Percentiles rank a stretch among this genome's conserved stretches.
Evolutionary conservation across 2,888 invertebrate genomes (phyloP).

Genomic region (Drosophila emarginata): DNA sequence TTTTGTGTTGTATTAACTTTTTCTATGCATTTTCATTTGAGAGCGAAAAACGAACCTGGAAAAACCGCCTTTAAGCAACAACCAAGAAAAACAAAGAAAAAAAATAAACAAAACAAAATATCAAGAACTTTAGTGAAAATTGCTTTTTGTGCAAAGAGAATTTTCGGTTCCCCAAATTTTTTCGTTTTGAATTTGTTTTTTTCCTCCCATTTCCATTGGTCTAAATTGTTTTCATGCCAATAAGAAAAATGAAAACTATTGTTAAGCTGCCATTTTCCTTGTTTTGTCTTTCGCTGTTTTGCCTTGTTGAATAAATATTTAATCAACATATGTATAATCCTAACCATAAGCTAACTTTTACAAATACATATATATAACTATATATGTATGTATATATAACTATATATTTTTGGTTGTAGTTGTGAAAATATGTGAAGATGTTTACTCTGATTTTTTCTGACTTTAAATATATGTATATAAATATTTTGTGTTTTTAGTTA

Average conservation of each 20-base stretch:
- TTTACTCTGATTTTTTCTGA: too few species aligned
- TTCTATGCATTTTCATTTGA: slow-evolving; percentile 37
- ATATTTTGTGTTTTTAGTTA: slow-evolving; percentile 41
- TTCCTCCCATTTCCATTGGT: slow-evolving; percentile 20
- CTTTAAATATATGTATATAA: too few species aligned
- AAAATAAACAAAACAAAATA: slow-evolving; percentile 26
- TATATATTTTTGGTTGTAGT: slow-evolving; percentile 66
- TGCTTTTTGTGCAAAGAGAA: slow-evolving; percentile 45
- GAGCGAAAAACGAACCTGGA: slow-evolving; percentile 21
- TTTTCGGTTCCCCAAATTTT: slow-evolving; percentile 37
- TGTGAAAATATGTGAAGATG: slow-evolving; percentile 55
- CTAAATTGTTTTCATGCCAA: slow-evolving; percentile 42
- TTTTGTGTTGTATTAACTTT: slow-evolving; percentile 20
- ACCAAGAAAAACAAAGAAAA: slow-evolving; percentile 30
- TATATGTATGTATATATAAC: background rate
- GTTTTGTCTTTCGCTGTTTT: slow-evolving; percentile 53
- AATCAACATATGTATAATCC: slow-evolving; percentile 50
- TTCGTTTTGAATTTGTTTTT: slow-evolving; percentile 20
- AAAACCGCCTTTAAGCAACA: slow-evolving; percentile 1
- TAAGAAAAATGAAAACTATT: slow-evolving; percentile 38
- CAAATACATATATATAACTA: slow-evolving; percentile 28
- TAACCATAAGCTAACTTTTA: slow-evolving; percentile 37
- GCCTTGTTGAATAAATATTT: slow-evolving; percentile 58
- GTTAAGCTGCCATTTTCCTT: slow-evolving; percentile 39
- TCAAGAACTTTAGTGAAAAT: slow-evolving; percentile 30